phyloP scores from a whole-genome alignment of 2,888 invertebrate species.

The Molorchus minor region DNA sequence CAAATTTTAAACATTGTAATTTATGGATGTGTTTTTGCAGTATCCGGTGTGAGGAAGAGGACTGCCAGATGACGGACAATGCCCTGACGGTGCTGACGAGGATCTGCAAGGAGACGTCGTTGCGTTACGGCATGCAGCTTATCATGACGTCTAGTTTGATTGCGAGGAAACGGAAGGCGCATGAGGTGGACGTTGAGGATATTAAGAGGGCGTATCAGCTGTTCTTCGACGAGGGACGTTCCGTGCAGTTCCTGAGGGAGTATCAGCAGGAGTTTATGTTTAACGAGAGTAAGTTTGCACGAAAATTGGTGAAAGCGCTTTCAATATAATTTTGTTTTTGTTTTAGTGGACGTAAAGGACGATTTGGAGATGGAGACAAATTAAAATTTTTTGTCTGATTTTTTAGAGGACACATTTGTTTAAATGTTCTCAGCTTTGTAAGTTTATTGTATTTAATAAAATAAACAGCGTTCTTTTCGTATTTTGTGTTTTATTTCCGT shows the following conservation, averaged over 20 bases:
- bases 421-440: no score
- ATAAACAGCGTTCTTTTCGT: no score
- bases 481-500: no score
- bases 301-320: slow-evolving; percentile 2
- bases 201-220: slow-evolving; percentile 94
- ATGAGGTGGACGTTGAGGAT: slow-evolving; percentile 86
- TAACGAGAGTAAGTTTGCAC: slow-evolving; percentile 65
- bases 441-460: no score
- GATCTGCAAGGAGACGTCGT: slow-evolving; percentile 91
- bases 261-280: slow-evolving; percentile 98
- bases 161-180: slow-evolving; percentile 87
- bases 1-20: no score
- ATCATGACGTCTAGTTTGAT: slow-evolving; percentile 96
- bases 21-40: slow-evolving; percentile 33
- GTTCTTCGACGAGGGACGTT: slow-evolving; percentile 93
- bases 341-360: slow-evolving; percentile 47
- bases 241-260: slow-evolving; percentile 92
- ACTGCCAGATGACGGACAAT: slow-evolving; percentile 92
- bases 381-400: no score
- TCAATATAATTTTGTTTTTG: slow-evolving; percentile 18
- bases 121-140: slow-evolving; percentile 97
- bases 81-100: slow-evolving; percentile 90
- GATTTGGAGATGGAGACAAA: slow-evolving; percentile 46
- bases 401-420: no score
- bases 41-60: slow-evolving; percentile 94